Percentiles rank a stretch among this genome's conserved stretches.
Evolutionary conservation across 2,113 vertebrate species (phyloP).

Genomic region (Dolichallabes microphthalmus): DNA sequence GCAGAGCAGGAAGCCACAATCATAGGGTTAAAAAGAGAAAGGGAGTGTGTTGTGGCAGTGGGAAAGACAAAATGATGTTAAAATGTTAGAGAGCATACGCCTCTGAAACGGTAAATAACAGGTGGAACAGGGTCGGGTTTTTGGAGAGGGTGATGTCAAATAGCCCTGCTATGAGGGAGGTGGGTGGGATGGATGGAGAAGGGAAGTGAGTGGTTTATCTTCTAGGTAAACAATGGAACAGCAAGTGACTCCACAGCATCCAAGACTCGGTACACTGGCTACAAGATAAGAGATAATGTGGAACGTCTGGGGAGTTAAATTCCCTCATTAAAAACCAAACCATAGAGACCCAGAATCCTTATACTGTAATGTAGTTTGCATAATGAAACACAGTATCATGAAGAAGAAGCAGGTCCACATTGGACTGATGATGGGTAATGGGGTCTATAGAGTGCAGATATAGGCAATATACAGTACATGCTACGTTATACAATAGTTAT

Average conservation of each 20-base stretch:
- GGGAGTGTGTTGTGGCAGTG: neutral
- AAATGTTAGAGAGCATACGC: neutral
- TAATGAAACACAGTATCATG: neutral
- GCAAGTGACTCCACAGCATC: constrained; percentile 12
- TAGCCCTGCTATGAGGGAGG: neutral
- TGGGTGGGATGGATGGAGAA: neutral
- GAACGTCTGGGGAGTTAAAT: neutral
- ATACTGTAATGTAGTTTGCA: neutral
- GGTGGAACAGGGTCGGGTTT: neutral
- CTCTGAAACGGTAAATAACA: neutral
- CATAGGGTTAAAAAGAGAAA: constrained; percentile 54
- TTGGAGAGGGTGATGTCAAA: neutral
- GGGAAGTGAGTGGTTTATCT: neutral
- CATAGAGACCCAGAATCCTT: neutral
- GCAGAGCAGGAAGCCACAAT: constrained; percentile 62
- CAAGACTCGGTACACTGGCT: neutral
- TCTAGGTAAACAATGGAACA: constrained; percentile 5
- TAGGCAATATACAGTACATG: neutral
- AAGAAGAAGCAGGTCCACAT: neutral
- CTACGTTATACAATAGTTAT: too few species aligned
- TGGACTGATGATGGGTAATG: neutral
- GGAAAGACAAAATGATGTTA: neutral
- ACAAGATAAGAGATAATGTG: constrained; percentile 5
- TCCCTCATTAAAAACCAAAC: neutral
- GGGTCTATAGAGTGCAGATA: neutral